These are phyloP conservation scores for Lates calcarifer DNA, from an alignment of 2,113 vertebrate genomes.

Conservation along the genomic window DNA sequence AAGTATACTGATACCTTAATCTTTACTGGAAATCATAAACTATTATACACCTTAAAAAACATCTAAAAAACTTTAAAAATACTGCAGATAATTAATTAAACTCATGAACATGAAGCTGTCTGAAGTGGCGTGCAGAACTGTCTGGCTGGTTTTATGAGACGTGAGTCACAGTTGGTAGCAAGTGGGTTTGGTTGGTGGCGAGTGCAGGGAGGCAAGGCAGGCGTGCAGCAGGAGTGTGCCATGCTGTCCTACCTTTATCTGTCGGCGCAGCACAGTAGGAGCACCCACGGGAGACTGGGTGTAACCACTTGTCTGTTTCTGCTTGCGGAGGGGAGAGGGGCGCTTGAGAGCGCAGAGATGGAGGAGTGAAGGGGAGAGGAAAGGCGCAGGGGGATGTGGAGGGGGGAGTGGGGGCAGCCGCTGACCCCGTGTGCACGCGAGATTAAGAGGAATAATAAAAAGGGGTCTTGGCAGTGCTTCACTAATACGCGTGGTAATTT, in stretches of 20 bases:
- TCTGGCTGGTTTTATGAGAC: slow-evolving; percentile 40
- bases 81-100: slow-evolving; percentile 14
- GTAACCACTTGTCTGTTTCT: slow-evolving; percentile 57
- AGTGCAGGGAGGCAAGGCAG: slow-evolving; percentile 33
- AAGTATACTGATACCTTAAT: slow-evolving; percentile 1
- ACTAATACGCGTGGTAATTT: slow-evolving; percentile 75
- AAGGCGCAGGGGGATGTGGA: slow-evolving; percentile 2
- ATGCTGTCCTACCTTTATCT: slow-evolving; percentile 52
- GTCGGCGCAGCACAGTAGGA: slow-evolving; percentile 13
- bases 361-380: slow-evolving; percentile 28
- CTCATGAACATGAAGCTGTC: neutral
- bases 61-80: neutral
- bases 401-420: slow-evolving; percentile 15
- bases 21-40: slow-evolving; percentile 15
- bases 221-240: slow-evolving; percentile 34
- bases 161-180: slow-evolving; percentile 56
- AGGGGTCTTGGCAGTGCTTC: slow-evolving; percentile 52
- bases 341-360: slow-evolving; percentile 4
- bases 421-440: slow-evolving; percentile 64
- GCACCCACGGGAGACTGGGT: slow-evolving; percentile 36
- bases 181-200: slow-evolving; percentile 46
- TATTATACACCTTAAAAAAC: slow-evolving; percentile 8
- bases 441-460: slow-evolving; percentile 76
- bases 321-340: slow-evolving; percentile 18
- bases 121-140: slow-evolving; percentile 27